phyloP scores from a whole-genome alignment of 2,113 vertebrate species.

The Mohoua ochrocephala region DNA sequence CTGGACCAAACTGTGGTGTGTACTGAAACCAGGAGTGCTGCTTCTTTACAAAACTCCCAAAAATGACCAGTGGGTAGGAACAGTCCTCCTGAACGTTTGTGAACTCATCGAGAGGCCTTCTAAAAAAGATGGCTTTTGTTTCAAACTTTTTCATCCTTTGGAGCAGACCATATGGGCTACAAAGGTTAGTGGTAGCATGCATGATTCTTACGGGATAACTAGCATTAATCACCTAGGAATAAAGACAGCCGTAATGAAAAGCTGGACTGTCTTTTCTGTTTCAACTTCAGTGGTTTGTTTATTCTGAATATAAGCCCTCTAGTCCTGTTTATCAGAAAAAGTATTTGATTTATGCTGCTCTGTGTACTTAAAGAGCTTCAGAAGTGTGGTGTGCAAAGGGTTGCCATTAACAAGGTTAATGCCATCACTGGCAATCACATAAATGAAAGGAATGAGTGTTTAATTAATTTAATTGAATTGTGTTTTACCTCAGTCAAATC shows the following conservation, averaged over 20 bases:
- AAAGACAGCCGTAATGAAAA: neutral
- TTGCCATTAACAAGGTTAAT: neutral
- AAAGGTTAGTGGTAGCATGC: conserved; percentile 80
- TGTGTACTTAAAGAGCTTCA: neutral
- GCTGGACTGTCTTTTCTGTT: neutral
- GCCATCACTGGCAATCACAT: neutral
- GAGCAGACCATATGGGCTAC: conserved; percentile 99
- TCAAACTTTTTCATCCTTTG: conserved; percentile 97
- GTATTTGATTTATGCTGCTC: neutral
- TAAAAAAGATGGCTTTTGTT: conserved; percentile 99
- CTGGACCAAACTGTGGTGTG: conserved; percentile 99
- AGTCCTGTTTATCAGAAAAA: neutral
- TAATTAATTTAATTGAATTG: too few species aligned
- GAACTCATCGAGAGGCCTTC: conserved; percentile 98
- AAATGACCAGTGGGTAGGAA: conserved; percentile 98
- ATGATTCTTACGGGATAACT: neutral
- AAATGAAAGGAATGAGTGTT: neutral
- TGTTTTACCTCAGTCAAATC: neutral
- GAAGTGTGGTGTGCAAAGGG: neutral
- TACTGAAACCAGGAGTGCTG: conserved; percentile 94
- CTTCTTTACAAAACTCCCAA: conserved; percentile 97
- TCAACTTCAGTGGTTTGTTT: neutral
- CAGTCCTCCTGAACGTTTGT: conserved; percentile 95
- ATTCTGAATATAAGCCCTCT: neutral
- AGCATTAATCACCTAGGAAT: neutral